These are phyloP conservation scores for Chironex yamaguchii DNA, from an alignment of 30 jellyfish, hydroid and myxozoan species.

Conservation along the genomic window DNA sequence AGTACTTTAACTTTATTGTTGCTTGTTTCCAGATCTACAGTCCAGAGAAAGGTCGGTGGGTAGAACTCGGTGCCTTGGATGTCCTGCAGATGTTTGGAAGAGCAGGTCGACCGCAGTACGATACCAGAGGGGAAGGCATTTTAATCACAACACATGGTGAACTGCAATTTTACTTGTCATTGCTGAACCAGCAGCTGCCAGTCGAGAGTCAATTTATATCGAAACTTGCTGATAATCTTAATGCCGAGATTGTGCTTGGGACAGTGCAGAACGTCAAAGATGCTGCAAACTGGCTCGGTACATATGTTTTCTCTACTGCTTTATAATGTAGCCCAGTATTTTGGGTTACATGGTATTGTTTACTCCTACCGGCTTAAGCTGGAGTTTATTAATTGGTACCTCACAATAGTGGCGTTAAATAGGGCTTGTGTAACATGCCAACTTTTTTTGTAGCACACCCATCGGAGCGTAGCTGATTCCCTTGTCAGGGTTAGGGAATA, in stretches of 20 bases:
- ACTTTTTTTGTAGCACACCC: too few species aligned
- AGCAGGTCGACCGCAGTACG: slow-evolving; percentile 99
- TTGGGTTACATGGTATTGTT: too few species aligned
- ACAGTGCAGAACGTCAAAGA: slow-evolving; percentile 94
- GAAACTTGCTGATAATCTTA: slow-evolving; percentile 89
- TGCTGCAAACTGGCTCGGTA: slow-evolving; percentile 97
- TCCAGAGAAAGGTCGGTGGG: slow-evolving; percentile 99
- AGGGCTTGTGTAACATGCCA: too few species aligned
- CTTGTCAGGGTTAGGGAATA: too few species aligned
- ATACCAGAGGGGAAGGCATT: slow-evolving; percentile 97
- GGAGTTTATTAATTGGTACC: too few species aligned
- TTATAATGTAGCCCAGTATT: too few species aligned
- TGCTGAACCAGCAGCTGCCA: slow-evolving; percentile 97
- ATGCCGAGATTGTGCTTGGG: slow-evolving; percentile 97
- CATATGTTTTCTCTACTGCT: neutral
- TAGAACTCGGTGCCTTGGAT: slow-evolving; percentile 98
- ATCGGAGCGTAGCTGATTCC: too few species aligned
- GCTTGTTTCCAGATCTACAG: slow-evolving; percentile 74
- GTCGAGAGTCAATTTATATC: slow-evolving; percentile 93
- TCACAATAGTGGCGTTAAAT: too few species aligned
- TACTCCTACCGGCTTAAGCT: too few species aligned
- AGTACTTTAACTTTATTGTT: neutral
- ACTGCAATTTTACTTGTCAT: slow-evolving; percentile 91
- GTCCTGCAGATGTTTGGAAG: slow-evolving; percentile 99
- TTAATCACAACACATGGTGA: slow-evolving; percentile 94